These are phyloP conservation scores for Hydropsyche betteni DNA, from an alignment of 2,888 invertebrate genomes.

Conservation along the genomic window DNA sequence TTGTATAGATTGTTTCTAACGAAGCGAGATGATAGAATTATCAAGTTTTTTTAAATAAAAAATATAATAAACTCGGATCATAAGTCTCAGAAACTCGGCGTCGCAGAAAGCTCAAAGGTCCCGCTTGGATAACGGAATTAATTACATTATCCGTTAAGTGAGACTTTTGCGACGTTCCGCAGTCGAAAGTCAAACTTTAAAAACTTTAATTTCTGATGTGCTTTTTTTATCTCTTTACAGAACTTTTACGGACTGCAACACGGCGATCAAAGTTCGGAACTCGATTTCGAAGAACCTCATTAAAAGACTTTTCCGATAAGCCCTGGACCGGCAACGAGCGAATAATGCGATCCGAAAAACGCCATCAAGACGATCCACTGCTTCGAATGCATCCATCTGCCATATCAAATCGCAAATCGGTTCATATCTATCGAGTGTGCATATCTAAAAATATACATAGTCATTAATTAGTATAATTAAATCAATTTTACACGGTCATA, in stretches of 20 bases:
- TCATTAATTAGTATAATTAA: conserved; percentile 9
- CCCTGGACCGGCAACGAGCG: background rate
- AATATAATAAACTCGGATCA: too few species aligned
- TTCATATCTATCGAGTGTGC: conserved; percentile 20
- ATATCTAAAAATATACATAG: background rate
- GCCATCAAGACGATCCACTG: background rate
- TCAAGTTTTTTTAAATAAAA: too few species aligned
- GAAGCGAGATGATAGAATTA: too few species aligned
- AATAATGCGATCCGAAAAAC: conserved; percentile 25
- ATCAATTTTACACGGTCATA: conserved; percentile 21
- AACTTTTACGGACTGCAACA: conserved; percentile 37
- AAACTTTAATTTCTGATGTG: conserved; percentile 36
- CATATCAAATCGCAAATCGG: background rate
- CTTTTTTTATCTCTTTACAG: conserved; percentile 37
- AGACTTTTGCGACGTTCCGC: conserved; percentile 29
- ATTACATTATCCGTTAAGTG: conserved; percentile 38
- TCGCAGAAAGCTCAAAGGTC: background rate
- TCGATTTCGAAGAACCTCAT: conserved; percentile 39
- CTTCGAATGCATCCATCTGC: background rate
- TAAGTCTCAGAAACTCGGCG: too few species aligned
- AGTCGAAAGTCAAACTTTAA: conserved; percentile 33
- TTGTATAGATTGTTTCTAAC: too few species aligned
- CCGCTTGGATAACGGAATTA: conserved; percentile 30
- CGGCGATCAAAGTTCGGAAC: conserved; percentile 35
- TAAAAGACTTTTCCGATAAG: conserved; percentile 37